These are phyloP conservation scores for Phasianus colchicus DNA, from an alignment of 2,113 vertebrate genomes.

Conservation along the genomic window DNA sequence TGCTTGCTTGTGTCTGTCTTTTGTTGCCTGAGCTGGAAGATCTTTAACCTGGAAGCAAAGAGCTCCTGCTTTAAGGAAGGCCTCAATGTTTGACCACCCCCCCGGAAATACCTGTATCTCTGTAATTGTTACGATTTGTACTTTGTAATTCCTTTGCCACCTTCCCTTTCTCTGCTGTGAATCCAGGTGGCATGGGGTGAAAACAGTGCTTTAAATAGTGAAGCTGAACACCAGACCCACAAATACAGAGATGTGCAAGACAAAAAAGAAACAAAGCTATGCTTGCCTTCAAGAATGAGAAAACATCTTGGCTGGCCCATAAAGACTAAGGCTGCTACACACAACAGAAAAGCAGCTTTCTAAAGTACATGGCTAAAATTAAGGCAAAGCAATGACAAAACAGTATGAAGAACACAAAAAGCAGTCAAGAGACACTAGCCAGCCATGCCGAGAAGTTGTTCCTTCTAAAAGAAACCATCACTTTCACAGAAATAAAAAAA, in stretches of 20 bases:
- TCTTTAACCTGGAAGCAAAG: background rate
- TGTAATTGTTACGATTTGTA: background rate
- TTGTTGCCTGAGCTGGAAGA: background rate
- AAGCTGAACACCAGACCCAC: constrained; percentile 8
- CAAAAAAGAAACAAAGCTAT: constrained; percentile 13
- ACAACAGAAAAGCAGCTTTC: background rate
- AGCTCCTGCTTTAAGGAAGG: background rate
- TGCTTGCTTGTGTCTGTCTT: background rate
- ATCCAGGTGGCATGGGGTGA: background rate
- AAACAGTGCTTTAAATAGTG: constrained; percentile 33
- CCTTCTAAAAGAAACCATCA: background rate
- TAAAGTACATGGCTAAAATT: background rate
- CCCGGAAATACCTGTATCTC: background rate
- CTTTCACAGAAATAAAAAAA: background rate
- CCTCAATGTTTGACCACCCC: background rate
- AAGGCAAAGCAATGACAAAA: background rate
- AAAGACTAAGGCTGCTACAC: background rate
- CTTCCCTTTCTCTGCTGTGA: background rate
- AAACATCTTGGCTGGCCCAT: background rate
- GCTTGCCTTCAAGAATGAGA: constrained; percentile 18
- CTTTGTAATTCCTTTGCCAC: constrained; percentile 1
- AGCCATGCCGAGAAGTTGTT: background rate
- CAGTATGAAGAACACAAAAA: background rate
- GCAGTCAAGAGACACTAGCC: background rate
- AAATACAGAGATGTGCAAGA: constrained; percentile 12